These are phyloP conservation scores for Steinernema hermaphroditum DNA, from an alignment of 2,888 invertebrate genomes.

Conservation along the genomic window DNA sequence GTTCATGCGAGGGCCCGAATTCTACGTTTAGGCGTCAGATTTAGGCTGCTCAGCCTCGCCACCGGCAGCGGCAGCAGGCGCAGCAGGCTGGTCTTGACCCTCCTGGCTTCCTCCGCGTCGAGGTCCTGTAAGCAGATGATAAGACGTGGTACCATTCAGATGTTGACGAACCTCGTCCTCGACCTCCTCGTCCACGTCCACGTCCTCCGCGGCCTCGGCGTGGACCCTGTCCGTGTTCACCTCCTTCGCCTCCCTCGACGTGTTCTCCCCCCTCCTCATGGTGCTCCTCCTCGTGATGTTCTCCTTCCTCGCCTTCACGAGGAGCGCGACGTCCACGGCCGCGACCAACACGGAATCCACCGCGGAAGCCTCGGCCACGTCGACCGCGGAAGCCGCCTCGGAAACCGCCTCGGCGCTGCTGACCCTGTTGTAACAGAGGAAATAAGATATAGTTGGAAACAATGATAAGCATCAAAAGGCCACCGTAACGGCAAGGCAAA, in stretches of 20 bases:
- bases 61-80: not conserved
- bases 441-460: not conserved
- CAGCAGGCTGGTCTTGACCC: not conserved
- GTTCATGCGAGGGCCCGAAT: constrained; percentile 25
- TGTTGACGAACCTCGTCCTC: constrained; percentile 10
- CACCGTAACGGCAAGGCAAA: too few relatives aligned
- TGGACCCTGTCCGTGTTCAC: constrained; percentile 2
- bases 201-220: constrained; percentile 6
- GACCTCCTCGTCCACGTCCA: not conserved
- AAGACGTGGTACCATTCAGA: not conserved
- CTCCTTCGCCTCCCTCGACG: not conserved
- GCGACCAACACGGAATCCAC: constrained; percentile 32
- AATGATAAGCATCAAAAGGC: too few relatives aligned
- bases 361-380: constrained; percentile 30
- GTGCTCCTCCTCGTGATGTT: constrained; percentile 21
- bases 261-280: constrained; percentile 2
- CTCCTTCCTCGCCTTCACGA: constrained; percentile 31
- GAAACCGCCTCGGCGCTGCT: constrained; percentile 36
- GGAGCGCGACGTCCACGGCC: constrained; percentile 34
- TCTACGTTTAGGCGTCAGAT: constrained; percentile 6
- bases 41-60: constrained; percentile 2
- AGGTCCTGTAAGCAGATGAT: constrained; percentile 8
- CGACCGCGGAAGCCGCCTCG: constrained; percentile 38
- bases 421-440: not conserved
- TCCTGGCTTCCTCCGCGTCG: constrained; percentile 25